Evolutionary conservation across 2,888 invertebrate species (phyloP).

Genomic region (Toxonevra muliebris): DNA sequence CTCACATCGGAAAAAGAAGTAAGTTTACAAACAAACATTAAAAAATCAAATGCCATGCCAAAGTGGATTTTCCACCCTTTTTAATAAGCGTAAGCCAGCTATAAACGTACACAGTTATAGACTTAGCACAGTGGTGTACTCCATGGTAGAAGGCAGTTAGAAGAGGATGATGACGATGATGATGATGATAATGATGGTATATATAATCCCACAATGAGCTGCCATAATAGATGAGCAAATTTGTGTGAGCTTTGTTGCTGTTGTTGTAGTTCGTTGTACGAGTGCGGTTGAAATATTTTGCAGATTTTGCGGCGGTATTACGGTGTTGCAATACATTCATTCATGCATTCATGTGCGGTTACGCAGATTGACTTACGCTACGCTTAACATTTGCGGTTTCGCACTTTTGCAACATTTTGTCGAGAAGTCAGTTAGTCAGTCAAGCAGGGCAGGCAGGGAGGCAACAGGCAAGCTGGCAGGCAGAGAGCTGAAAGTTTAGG

Average conservation of each 20-base stretch:
- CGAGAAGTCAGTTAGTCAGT: neutral
- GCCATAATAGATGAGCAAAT: conserved; percentile 60
- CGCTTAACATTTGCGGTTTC: conserved; percentile 63
- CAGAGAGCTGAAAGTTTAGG: conserved; percentile 6
- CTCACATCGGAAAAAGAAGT: neutral
- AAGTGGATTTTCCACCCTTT: conserved; percentile 61
- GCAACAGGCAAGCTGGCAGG: conserved; percentile 21
- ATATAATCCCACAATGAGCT: conserved; percentile 59
- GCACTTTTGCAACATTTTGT: conserved; percentile 58
- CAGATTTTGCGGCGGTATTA: conserved; percentile 28
- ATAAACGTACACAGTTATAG: conserved; percentile 15
- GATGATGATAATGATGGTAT: no score
- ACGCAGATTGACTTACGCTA: conserved; percentile 57
- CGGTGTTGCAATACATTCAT: conserved; percentile 14
- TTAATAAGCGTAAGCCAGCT: conserved; percentile 31
- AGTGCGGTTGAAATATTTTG: conserved; percentile 24
- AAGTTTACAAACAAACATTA: conserved; percentile 39
- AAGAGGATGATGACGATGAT: conserved; percentile 10
- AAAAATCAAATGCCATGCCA: conserved; percentile 59
- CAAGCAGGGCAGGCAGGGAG: conserved; percentile 30
- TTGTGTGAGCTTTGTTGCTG: conserved; percentile 51
- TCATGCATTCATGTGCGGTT: conserved; percentile 36
- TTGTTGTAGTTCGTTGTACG: conserved; percentile 6
- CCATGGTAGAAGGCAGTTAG: conserved; percentile 9
- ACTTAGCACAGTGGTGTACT: no score